Evolutionary conservation across 1,140 invertebrate genomes (phyloP), one percentile per base, ranked within the genome.

Genomic region (Bursaphelenchus mucronatus): DNA sequence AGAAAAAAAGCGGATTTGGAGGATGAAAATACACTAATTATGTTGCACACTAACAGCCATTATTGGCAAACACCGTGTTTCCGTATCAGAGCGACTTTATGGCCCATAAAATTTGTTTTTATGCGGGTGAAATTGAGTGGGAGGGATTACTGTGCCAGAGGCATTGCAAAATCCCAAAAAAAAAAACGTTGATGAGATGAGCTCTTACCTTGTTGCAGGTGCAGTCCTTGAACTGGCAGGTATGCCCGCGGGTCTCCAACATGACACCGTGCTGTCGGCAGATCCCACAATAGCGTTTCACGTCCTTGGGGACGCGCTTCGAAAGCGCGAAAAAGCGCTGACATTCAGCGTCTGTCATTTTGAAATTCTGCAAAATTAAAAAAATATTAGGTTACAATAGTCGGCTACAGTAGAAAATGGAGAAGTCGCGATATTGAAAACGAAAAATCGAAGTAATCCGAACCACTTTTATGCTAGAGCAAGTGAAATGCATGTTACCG

Each of bases 261-360:
- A 78, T 53, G 39, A 80, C 61, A 9, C 74, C 74, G 47, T 78
- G 76, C 49, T 78, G 76, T 30, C 76, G 57, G 61, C 76, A 78
- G 57, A 78, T 78, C 46, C 76, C 76, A 71, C 76, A 78, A 55
- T 71, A 78, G 39, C 76, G 56, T 54, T 80, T 80, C 9, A 78
- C 76, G 64, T 80, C 30, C 76, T 80, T 13, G 61, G 53, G 47
- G 15, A 13, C 6, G 13, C 30, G 6, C 3, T 68, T 69, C 13
- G 62, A 8, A 30, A 30, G 30, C 30, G 66, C 66, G 52, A 70
- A 68, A 53, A 69, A 68, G 21, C 66, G 66, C 30, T 68, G 66
- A 41, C n/a, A 55, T 55, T 55, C 54, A n/a, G 21, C 19, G n/a
- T 55, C 54, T 21, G 19, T 15, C 19, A 30, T 55, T n/a, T 55